Percentiles rank a stretch among this genome's conserved stretches.
Evolutionary conservation across 2,797 vertebrate species (phyloP).

Genomic region (Tragelaphus oryx): DNA sequence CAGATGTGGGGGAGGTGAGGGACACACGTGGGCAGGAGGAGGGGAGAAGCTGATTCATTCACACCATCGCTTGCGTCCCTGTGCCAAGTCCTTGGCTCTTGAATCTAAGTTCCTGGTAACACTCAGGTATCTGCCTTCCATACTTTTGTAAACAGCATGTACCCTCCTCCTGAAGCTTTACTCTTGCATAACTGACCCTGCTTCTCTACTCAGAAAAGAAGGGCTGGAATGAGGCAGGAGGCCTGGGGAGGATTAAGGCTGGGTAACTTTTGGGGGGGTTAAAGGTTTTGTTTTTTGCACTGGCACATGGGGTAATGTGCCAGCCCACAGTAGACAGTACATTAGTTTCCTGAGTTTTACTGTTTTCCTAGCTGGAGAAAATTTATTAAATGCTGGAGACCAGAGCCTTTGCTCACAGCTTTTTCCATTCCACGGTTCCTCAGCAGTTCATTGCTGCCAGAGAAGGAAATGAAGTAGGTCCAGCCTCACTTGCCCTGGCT

Average conservation of each 20-base stretch:
- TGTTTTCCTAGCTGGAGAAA: not conserved
- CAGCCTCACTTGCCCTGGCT: not conserved
- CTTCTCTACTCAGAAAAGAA: not conserved
- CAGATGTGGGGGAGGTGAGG: not conserved
- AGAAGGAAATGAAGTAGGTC: not conserved
- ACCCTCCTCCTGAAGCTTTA: not conserved
- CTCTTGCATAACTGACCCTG: not conserved
- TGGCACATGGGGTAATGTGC: not conserved
- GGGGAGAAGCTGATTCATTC: not conserved
- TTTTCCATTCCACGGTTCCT: not conserved
- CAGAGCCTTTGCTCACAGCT: not conserved
- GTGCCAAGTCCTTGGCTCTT: not conserved
- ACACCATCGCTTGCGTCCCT: not conserved
- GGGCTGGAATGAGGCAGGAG: not conserved
- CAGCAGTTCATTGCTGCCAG: not conserved
- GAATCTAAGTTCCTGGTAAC: not conserved
- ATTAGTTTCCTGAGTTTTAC: not conserved
- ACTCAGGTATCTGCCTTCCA: not conserved
- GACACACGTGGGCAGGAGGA: not conserved
- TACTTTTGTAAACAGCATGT: not conserved
- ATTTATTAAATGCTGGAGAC: not conserved
- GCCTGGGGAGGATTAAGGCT: not conserved
- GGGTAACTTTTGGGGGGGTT: too few relatives aligned
- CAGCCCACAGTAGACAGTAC: not conserved
- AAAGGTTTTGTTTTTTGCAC: not conserved